Conservation (phyloP, 2,113 vertebrate species). For the Zosterops borbonicus region DNA sequence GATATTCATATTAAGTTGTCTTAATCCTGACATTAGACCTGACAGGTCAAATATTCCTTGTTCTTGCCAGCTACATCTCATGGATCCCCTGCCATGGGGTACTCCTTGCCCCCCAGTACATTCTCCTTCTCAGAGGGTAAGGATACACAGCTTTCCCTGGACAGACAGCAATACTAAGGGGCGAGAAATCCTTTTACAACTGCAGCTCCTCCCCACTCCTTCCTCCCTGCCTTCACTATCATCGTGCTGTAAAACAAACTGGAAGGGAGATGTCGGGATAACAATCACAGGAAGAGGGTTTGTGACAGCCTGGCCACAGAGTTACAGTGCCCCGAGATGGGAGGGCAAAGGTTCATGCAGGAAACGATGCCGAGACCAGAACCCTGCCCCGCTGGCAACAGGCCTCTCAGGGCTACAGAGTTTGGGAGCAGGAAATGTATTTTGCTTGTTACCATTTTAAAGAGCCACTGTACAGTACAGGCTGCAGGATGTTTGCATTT, state of each 20-base stretch:
- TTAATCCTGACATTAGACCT: neutral
- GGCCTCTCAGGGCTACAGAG: neutral
- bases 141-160: neutral
- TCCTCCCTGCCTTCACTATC: constrained; percentile 9
- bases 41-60: neutral
- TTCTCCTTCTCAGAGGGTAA: neutral
- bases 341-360: constrained; percentile 27
- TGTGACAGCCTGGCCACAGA: neutral
- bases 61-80: neutral
- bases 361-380: neutral
- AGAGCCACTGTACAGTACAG: neutral
- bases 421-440: neutral
- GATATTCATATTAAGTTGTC: neutral
- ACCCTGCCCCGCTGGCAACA: neutral
- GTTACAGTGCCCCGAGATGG: neutral
- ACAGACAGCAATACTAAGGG: neutral
- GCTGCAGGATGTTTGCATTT: neutral
- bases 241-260: constrained; percentile 17
- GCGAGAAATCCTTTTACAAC: neutral
- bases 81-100: neutral
- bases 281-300: constrained; percentile 44
- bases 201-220: neutral
- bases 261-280: constrained; percentile 17
- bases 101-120: neutral
- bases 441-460: neutral